Conservation (phyloP, 2,113 vertebrate genomes). For the Megaceryle maxima region DNA sequence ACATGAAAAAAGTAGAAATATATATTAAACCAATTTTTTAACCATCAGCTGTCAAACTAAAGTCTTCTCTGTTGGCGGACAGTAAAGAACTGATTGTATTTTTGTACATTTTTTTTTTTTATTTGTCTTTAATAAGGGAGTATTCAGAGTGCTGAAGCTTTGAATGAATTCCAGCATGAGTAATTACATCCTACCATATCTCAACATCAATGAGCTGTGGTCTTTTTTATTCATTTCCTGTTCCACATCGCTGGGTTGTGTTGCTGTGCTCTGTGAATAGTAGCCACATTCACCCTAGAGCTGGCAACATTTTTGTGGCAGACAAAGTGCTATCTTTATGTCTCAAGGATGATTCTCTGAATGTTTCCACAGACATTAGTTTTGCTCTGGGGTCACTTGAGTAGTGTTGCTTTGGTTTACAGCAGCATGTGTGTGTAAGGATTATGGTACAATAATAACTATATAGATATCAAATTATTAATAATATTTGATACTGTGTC, state of each 20-base stretch:
- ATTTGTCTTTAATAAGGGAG: not conserved
- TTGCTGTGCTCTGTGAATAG: conserved; percentile 18
- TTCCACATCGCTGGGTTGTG: not conserved
- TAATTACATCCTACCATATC: conserved; percentile 43
- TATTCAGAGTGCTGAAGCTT: conserved; percentile 6
- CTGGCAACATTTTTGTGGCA: not conserved
- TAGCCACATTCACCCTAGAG: conserved; percentile 37
- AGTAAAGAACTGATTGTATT: not conserved
- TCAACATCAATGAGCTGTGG: conserved; percentile 40
- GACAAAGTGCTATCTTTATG: conserved; percentile 41
- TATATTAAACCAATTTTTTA: not conserved
- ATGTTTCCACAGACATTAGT: not conserved
- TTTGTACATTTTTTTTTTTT: not conserved
- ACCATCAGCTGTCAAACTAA: not conserved
- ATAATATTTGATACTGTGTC: not conserved
- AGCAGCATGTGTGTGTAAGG: not conserved
- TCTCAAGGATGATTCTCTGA: not conserved
- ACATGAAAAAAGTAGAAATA: not conserved
- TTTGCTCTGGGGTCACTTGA: not conserved
- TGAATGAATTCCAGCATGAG: conserved; percentile 45
- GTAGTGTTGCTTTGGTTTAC: not conserved
- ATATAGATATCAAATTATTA: not conserved
- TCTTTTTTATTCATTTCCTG: not conserved
- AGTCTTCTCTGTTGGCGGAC: not conserved
- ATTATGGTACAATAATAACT: not conserved